Percentiles rank a stretch among this genome's conserved stretches.
phyloP scores from a whole-genome alignment of 1,140 invertebrate genomes.

The Apis cerana region DNA sequence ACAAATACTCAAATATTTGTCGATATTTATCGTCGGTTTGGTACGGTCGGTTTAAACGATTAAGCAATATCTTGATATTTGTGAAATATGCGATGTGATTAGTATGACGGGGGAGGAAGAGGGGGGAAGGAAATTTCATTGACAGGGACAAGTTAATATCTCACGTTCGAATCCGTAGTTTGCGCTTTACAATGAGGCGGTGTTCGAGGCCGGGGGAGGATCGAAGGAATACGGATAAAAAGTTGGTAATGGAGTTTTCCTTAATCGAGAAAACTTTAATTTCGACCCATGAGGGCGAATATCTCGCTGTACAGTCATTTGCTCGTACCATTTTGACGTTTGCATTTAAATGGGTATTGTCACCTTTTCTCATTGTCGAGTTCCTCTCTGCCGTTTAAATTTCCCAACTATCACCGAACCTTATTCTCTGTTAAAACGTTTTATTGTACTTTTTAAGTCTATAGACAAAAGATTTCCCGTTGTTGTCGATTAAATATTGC shows the following conservation, averaged over 20 bases:
- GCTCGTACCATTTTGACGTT: neutral
- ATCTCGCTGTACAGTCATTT: no score
- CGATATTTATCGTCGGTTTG: neutral
- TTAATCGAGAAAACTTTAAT: conserved; percentile 42
- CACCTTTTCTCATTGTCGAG: neutral
- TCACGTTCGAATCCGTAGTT: neutral
- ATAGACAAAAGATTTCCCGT: no score
- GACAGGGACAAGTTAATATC: neutral
- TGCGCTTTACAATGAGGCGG: neutral
- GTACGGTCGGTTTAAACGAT: neutral
- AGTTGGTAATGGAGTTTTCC: conserved; percentile 38
- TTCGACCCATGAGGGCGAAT: neutral
- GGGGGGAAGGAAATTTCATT: neutral
- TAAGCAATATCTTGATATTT: neutral
- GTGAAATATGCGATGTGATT: neutral
- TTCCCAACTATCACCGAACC: neutral
- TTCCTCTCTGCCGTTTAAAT: neutral
- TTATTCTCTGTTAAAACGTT: neutral
- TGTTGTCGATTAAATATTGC: no score
- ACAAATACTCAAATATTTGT: neutral
- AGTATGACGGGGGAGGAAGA: no score
- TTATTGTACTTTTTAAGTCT: no score
- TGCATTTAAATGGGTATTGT: conserved; percentile 40
- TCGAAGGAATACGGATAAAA: conserved; percentile 22
- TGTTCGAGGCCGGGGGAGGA: neutral